Conservation (phyloP, 2,113 vertebrate genomes). For the Megaceryle torquata region DNA sequence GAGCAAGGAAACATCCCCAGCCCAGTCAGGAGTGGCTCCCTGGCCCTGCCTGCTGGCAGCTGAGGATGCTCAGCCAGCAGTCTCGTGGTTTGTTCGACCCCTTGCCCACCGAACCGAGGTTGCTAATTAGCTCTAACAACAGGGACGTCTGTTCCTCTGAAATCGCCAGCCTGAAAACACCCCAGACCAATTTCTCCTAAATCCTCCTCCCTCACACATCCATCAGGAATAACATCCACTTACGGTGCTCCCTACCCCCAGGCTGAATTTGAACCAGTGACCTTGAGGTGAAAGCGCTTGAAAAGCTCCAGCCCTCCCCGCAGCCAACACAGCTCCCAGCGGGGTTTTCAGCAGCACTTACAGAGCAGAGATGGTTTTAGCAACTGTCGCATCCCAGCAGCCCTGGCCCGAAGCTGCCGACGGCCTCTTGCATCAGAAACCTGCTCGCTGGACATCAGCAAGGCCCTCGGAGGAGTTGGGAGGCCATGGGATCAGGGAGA, state of each 20-base stretch:
- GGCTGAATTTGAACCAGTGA: background rate
- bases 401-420: background rate
- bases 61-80: background rate
- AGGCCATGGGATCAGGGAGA: no score
- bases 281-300: background rate
- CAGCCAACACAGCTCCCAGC: background rate
- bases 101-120: background rate
- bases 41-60: background rate
- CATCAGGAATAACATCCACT: background rate
- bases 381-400: background rate
- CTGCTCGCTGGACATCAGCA: fast-evolving
- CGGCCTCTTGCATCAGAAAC: background rate
- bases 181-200: background rate
- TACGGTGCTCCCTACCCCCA: background rate
- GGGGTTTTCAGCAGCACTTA: background rate
- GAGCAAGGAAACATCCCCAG: background rate
- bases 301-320: background rate
- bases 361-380: background rate
- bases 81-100: background rate
- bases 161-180: background rate
- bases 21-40: background rate
- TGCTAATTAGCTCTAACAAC: constrained; percentile 9
- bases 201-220: background rate
- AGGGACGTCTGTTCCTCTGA: background rate
- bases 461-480: background rate